Percentiles rank a stretch among this genome's conserved stretches.
These are phyloP conservation scores for Mycetomoellerius zeteki DNA, from an alignment of 1,140 invertebrate species.

Conservation along the genomic window DNA sequence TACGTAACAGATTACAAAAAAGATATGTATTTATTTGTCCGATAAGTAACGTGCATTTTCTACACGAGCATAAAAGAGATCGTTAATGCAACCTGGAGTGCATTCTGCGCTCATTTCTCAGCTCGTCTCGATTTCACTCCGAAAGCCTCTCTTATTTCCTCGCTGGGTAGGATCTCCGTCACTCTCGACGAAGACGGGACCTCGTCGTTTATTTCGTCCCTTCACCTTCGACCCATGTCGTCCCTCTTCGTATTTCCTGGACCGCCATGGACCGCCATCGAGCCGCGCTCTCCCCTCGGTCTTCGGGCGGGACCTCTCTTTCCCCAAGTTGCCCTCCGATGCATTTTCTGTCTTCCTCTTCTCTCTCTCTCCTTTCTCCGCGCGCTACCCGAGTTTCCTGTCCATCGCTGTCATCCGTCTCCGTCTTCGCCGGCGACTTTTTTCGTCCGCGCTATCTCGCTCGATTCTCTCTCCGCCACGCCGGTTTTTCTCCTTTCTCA, in stretches of 20 bases:
- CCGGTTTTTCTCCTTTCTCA: constrained; percentile 63
- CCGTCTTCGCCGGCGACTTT: constrained; percentile 57
- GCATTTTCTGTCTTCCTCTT: constrained; percentile 41
- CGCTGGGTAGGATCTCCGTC: constrained; percentile 18
- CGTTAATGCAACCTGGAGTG: constrained; percentile 3
- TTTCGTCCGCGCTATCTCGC: constrained; percentile 35
- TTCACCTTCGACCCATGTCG: constrained; percentile 68
- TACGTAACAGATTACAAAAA: not conserved
- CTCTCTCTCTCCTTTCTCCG: not conserved
- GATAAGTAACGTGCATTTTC: not conserved
- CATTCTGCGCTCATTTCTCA: constrained; percentile 14
- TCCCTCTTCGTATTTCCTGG: constrained; percentile 70
- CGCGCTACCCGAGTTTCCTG: constrained; percentile 50
- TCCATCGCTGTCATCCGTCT: constrained; percentile 69
- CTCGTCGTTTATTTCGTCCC: constrained; percentile 75
- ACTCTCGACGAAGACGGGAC: constrained; percentile 59
- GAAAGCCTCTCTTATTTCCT: not conserved
- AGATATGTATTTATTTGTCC: not conserved
- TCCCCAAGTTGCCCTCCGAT: constrained; percentile 37
- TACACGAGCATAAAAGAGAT: not conserved
- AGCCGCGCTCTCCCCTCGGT: constrained; percentile 10
- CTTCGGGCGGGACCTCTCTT: constrained; percentile 40
- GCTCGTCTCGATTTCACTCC: constrained; percentile 27
- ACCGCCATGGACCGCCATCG: constrained; percentile 61
- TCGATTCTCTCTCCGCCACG: constrained; percentile 1